phyloP scores from a whole-genome alignment of 2,888 invertebrate genomes.

The Zeuzera pyrina region DNA sequence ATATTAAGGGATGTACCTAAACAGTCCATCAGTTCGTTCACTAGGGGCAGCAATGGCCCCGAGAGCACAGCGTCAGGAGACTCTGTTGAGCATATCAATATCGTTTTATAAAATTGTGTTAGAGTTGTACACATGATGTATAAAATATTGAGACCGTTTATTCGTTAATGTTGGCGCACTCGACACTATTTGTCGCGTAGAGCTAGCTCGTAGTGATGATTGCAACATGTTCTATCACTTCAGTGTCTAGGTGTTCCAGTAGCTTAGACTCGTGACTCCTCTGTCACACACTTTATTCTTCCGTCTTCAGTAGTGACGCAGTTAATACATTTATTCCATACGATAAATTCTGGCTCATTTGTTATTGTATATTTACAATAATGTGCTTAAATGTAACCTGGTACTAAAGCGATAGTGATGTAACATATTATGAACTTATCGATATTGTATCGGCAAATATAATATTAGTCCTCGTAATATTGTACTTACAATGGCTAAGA shows the following conservation, averaged over 20 bases:
- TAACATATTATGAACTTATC: too few species aligned
- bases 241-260: slow-evolving; percentile 57
- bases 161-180: slow-evolving; percentile 52
- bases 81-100: slow-evolving; percentile 45
- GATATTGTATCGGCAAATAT: too few species aligned
- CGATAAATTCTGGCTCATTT: too few species aligned
- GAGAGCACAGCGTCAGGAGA: neutral
- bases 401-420: too few species aligned
- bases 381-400: neutral
- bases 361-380: too few species aligned
- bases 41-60: slow-evolving; percentile 17
- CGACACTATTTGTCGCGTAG: slow-evolving; percentile 44
- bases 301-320: too few species aligned
- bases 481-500: slow-evolving; percentile 60
- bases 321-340: too few species aligned
- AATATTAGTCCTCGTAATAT: too few species aligned
- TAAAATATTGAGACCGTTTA: slow-evolving; percentile 24
- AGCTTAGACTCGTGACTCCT: slow-evolving; percentile 49
- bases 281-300: too few species aligned
- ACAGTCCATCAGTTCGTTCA: slow-evolving; percentile 33
- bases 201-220: slow-evolving; percentile 50
- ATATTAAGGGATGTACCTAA: slow-evolving; percentile 43
- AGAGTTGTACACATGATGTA: slow-evolving; percentile 25
- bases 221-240: slow-evolving; percentile 42
- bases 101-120: slow-evolving; percentile 52